phyloP scores from a whole-genome alignment of 2,113 vertebrate genomes.

The Melospiza melodia region DNA sequence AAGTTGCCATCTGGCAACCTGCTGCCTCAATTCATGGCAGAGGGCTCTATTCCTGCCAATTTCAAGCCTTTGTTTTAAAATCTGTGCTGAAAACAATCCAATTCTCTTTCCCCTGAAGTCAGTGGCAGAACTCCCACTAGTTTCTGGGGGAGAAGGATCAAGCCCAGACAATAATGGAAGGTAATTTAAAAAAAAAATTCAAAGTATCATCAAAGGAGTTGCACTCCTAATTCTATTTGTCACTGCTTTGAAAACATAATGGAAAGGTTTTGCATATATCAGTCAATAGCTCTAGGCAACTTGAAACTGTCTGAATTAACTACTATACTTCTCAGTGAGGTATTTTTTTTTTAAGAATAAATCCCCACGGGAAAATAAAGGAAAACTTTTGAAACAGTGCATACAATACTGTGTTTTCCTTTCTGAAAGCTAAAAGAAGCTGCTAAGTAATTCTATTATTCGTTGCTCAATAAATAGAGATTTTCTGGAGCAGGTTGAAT shows the following conservation, averaged over 20 bases:
- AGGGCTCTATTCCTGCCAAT: conserved; percentile 37
- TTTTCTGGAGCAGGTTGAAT: conserved; percentile 35
- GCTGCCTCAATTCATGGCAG: conserved; percentile 14
- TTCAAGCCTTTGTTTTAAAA: conserved; percentile 62
- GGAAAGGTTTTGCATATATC: conserved; percentile 44
- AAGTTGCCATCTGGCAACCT: conserved; percentile 57
- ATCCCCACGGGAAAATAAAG: conserved; percentile 31
- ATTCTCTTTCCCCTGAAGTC: conserved; percentile 44
- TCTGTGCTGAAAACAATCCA: conserved; percentile 47
- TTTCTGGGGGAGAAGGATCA: conserved; percentile 37
- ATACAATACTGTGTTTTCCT: not conserved
- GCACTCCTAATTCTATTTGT: conserved; percentile 45
- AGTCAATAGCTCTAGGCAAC: conserved; percentile 49
- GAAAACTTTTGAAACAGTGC: conserved; percentile 4
- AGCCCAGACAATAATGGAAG: conserved; percentile 35
- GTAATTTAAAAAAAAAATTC: conserved; percentile 17
- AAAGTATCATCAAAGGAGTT: conserved; percentile 54
- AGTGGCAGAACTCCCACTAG: conserved; percentile 46
- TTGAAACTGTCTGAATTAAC: conserved; percentile 26
- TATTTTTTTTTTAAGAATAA: not conserved
- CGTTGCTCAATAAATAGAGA: not conserved
- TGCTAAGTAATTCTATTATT: conserved; percentile 30
- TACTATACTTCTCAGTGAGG: conserved; percentile 10
- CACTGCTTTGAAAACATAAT: conserved; percentile 42
- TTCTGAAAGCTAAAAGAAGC: conserved; percentile 1